Evolutionary conservation across 2,113 vertebrate genomes (phyloP).

Genomic region (Heterotis niloticus): DNA sequence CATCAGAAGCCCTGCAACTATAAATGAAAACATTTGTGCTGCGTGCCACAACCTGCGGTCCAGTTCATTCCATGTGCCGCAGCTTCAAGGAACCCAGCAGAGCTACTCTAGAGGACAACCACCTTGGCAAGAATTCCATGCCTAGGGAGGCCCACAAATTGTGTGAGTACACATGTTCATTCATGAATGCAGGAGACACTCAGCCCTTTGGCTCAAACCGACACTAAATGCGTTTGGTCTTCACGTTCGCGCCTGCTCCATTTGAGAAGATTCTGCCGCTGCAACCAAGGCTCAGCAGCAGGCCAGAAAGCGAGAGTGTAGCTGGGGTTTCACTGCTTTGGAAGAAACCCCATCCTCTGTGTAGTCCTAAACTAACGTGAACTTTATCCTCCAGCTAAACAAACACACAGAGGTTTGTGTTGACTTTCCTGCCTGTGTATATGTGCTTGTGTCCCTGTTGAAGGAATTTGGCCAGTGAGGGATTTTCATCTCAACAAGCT

Average conservation of each 20-base stretch:
- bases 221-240: not conserved
- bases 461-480: not conserved
- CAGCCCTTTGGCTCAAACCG: not conserved
- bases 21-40: too few relatives aligned
- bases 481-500: slow-evolving; percentile 13
- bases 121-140: not conserved
- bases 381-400: not conserved
- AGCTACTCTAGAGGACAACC: not conserved
- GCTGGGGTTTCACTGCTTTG: not conserved
- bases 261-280: not conserved
- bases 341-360: not conserved
- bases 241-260: not conserved
- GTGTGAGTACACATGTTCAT: not conserved
- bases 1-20: not conserved
- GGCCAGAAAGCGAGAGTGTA: not conserved
- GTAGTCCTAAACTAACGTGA: not conserved
- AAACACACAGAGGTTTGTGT: not conserved
- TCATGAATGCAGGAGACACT: not conserved
- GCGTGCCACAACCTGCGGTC: not conserved
- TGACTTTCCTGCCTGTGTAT: not conserved
- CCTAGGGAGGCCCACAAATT: not conserved
- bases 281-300: not conserved
- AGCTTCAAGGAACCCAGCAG: not conserved
- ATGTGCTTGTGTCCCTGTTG: not conserved
- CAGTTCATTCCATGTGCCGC: not conserved